These are phyloP conservation scores for Macrophya alboannulata DNA, from an alignment of 2,888 invertebrate genomes.

Conservation along the genomic window DNA sequence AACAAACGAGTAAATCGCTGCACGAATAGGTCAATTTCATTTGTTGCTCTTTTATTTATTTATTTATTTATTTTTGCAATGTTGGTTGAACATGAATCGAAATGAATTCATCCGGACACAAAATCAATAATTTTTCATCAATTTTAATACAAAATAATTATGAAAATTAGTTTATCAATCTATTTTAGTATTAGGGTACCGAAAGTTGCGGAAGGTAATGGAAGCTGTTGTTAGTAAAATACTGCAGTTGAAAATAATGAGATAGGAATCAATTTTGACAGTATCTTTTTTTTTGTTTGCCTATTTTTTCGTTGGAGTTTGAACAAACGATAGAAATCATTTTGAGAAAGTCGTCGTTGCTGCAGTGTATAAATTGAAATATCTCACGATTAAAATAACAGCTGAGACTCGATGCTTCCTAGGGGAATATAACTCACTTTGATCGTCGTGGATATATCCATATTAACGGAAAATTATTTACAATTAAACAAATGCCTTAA, in stretches of 20 bases:
- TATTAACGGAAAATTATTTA: background rate
- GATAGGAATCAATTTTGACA: background rate
- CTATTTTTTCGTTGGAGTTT: background rate
- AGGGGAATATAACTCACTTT: constrained; percentile 33
- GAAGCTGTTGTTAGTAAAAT: background rate
- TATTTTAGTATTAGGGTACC: background rate
- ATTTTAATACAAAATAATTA: background rate
- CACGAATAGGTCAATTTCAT: background rate
- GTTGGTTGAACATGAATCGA: background rate
- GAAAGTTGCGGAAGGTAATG: background rate
- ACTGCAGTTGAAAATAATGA: background rate
- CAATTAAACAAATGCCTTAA: background rate
- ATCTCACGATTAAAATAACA: constrained; percentile 38
- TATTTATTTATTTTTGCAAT: background rate
- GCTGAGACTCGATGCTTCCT: constrained; percentile 28
- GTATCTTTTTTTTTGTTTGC: background rate
- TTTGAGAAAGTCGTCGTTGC: constrained; percentile 13
- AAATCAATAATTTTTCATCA: background rate
- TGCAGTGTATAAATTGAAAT: background rate
- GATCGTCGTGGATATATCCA: background rate
- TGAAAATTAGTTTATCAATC: background rate
- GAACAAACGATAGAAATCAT: constrained; percentile 18
- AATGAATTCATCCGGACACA: background rate
- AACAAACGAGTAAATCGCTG: background rate
- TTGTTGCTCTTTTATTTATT: background rate